phyloP scores from a whole-genome alignment of 2,797 vertebrate genomes.

The Chiroxiphia lanceolata region DNA sequence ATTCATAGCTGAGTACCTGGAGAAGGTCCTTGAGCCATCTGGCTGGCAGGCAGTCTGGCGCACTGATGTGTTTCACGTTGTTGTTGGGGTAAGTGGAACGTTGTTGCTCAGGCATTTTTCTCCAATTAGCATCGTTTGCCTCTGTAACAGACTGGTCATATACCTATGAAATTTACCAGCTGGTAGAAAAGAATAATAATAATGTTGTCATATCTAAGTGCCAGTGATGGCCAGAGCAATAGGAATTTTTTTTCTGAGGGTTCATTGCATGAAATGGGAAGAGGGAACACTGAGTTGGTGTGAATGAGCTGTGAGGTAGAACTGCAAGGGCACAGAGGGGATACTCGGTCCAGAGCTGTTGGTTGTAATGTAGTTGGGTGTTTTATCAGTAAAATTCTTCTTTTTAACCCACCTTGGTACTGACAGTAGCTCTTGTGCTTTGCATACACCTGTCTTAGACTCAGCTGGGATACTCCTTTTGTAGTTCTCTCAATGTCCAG shows the following conservation, averaged over 20 bases:
- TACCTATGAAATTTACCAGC: constrained; percentile 20
- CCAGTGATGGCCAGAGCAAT: not conserved
- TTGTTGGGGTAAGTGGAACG: constrained; percentile 84
- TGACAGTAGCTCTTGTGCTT: not conserved
- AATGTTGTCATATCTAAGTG: not conserved
- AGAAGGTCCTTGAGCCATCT: constrained; percentile 87
- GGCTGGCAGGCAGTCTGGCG: constrained; percentile 93
- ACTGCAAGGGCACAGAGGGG: not conserved
- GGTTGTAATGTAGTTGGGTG: not conserved
- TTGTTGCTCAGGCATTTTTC: not conserved
- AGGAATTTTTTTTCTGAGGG: not conserved
- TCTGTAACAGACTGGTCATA: not conserved
- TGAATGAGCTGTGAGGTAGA: not conserved
- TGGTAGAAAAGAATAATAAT: not conserved
- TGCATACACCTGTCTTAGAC: not conserved
- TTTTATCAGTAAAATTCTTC: not conserved
- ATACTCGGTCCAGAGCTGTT: not conserved
- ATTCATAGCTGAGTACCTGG: constrained; percentile 92
- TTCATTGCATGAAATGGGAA: not conserved
- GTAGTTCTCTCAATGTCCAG: not conserved
- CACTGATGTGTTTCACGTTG: constrained; percentile 87
- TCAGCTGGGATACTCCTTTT: not conserved
- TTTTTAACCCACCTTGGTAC: not conserved
- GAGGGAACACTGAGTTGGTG: not conserved
- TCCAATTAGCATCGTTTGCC: not conserved